These are phyloP conservation scores for Colletes latitarsis DNA, from an alignment of 1,140 invertebrate species.

Conservation along the genomic window DNA sequence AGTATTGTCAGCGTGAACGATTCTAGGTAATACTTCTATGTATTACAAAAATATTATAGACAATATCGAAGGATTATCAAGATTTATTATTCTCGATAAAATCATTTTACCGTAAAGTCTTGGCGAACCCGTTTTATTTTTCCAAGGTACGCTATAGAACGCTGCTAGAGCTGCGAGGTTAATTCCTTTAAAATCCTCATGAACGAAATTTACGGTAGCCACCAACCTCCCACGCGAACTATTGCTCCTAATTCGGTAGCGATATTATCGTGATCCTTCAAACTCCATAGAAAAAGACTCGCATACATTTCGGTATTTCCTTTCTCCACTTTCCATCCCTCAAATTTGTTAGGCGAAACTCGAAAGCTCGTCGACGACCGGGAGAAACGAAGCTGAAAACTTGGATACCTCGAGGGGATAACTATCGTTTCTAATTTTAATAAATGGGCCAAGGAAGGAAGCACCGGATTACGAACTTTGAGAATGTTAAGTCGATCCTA, in stretches of 20 bases:
- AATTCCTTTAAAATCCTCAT: not conserved
- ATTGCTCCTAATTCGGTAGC: too few relatives aligned
- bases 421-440: not conserved
- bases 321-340: slow-evolving; percentile 23
- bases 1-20: too few relatives aligned
- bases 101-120: not conserved
- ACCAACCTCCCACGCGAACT: too few relatives aligned
- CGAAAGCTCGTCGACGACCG: too few relatives aligned
- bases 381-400: too few relatives aligned
- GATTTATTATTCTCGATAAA: not conserved
- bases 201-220: not conserved
- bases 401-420: too few relatives aligned
- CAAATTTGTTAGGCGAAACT: not conserved
- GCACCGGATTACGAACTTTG: not conserved
- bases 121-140: not conserved
- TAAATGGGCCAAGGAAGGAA: not conserved
- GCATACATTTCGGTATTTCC: too few relatives aligned
- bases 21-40: too few relatives aligned
- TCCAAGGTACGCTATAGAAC: not conserved
- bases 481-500: not conserved
- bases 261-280: too few relatives aligned
- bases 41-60: not conserved
- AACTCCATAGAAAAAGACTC: too few relatives aligned
- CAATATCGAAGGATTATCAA: not conserved
- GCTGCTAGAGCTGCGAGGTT: not conserved